A percentile compares a stretch with the other conserved stretches of the same genome.
Evolutionary conservation across 2,113 vertebrate genomes (phyloP).

Genomic region (Thryonomys swinderianus): DNA sequence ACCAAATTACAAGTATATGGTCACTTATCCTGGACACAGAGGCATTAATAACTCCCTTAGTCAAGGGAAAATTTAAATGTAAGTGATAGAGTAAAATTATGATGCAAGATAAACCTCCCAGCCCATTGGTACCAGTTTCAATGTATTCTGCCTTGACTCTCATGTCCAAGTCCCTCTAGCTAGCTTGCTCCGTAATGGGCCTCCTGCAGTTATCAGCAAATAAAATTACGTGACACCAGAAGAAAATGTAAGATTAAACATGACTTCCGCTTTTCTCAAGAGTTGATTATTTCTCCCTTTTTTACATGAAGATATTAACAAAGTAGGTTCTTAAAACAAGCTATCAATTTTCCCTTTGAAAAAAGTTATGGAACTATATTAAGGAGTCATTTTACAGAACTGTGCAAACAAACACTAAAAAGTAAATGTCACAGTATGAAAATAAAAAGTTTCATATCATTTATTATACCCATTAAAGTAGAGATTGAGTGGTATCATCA

Average conservation of each 20-base stretch:
- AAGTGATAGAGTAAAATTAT: slow-evolving; percentile 18
- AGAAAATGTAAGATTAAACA: not conserved
- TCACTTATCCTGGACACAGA: not conserved
- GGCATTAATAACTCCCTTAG: not conserved
- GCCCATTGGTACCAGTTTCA: not conserved
- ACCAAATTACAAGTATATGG: not conserved
- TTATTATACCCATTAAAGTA: not conserved
- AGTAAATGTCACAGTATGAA: not conserved
- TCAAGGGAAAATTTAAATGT: slow-evolving; percentile 43
- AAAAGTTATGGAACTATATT: not conserved
- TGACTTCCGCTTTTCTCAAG: slow-evolving; percentile 3
- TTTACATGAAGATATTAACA: slow-evolving; percentile 6
- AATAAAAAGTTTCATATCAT: not conserved
- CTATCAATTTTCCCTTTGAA: slow-evolving; percentile 20
- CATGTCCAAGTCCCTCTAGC: not conserved
- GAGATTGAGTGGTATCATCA: not conserved
- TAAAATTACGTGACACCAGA: not conserved
- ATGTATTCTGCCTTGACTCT: not conserved
- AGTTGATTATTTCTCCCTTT: not conserved
- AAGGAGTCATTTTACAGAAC: not conserved
- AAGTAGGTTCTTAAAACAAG: slow-evolving; percentile 12
- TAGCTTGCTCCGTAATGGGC: not conserved
- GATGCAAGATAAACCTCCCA: not conserved
- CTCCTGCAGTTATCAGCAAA: slow-evolving; percentile 23
- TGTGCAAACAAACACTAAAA: not conserved